Conservation (phyloP, 2,113 vertebrate species). For the Aphyosemion australe region DNA sequence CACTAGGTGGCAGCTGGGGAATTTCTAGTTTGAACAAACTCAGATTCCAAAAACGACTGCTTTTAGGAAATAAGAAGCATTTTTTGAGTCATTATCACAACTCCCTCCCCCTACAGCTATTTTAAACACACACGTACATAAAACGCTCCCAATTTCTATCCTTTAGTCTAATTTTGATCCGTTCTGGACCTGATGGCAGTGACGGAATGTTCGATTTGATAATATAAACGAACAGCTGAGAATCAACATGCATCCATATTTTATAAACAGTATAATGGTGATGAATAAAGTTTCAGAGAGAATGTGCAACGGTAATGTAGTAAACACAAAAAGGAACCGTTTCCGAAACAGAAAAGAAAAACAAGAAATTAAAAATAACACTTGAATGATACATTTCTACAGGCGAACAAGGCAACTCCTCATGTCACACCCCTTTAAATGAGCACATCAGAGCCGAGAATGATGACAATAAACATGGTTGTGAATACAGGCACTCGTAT, state of each 20-base stretch:
- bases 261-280: background rate
- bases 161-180: background rate
- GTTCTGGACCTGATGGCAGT: background rate
- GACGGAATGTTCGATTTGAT: background rate
- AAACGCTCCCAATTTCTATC: background rate
- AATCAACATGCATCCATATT: background rate
- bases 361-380: background rate
- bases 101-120: no score
- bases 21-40: background rate
- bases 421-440: constrained; percentile 5
- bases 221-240: background rate
- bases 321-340: constrained; percentile 7
- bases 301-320: constrained; percentile 9
- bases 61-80: no score
- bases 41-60: no score
- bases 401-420: constrained; percentile 17
- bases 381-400: constrained; percentile 4
- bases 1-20: background rate
- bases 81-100: no score
- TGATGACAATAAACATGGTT: constrained; percentile 12
- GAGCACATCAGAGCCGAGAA: constrained; percentile 21
- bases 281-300: background rate
- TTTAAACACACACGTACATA: background rate
- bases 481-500: constrained; percentile 15
- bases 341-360: background rate